Base-by-base conservation (phyloP, 92 coral and sea anemone species). In the Blastomussa wellsi region DNA sequence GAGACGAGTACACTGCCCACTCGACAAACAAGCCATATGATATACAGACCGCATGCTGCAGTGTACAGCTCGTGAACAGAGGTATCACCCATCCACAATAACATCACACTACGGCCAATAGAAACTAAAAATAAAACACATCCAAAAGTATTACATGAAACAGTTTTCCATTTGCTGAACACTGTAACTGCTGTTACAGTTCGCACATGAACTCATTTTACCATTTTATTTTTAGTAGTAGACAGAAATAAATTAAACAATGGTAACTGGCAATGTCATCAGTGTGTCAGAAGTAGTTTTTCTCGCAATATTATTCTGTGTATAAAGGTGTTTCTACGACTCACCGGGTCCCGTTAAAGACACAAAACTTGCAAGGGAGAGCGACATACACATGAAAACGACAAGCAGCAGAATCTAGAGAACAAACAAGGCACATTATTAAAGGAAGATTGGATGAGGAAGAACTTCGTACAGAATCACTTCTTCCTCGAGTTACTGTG, bases 31-130 rank as follows among this genome's bases (percentile, higher is more conserved):
- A 97, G 92, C 99, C 99, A 97, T 69, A 94, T 93, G 33, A 95
- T 67, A 69, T 97, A 97, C 73, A 97, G 91, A 71, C 99, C 99
- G 84, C 98, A 97, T 11, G 99, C 99, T 9, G 99, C 99, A 0
- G 99, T 97, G 84, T 97, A 97, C 80, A 97, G 95, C 87, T 97
- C 99, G 68, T 97, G 99, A 4, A 97, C 99, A 4, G 98, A 86
- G 14, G 92, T 88, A 37, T 85, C 93, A 68, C 95, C 93, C 93
- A 97, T 93, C 93, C 98, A 93, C 37, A 94, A 72, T 13, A 90
- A 78, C 99, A 97, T 97, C 15, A 97, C 95, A 53, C 92, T 91
- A 71, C 99, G 99, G 26, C 99, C 99, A 82, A 94, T 90, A 59
- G 92, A 90, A 53, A 96, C 99, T 96, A 44, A 42, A 37, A 75